Evolutionary conservation across 2,888 invertebrate species (phyloP), one percentile per base, ranked within the genome.

Genomic region (Pomacea canaliculata): DNA sequence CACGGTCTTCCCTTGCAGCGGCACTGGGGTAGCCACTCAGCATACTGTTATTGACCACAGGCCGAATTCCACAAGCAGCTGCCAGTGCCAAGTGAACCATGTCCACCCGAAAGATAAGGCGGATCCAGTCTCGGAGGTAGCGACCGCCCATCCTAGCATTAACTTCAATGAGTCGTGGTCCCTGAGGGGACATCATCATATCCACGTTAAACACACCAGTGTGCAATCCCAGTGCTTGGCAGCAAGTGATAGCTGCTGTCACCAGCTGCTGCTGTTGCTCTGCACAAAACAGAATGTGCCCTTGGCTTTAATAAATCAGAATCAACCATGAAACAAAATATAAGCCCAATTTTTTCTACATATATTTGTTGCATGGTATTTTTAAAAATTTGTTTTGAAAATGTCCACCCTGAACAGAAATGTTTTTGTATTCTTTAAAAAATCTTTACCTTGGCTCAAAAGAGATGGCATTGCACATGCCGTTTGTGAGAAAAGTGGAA

Each of bases 401-500:
- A 56, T 56, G 51, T 16, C 2, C 2, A 7, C 51, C 1, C 3
- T 56, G 0, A 5, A 37, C 37, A 37, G 5, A 37, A 37, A 56
- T 7, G 10, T 56, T 56, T 0, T 13, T 13, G 51, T 7, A 56
- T 56, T 4, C 16, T 51, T 51, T 13, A 51, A 51, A 56, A 56
- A 56, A 16, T 16, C 12, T 59, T 59, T 16, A 73, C 73, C 73
- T 59, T 59, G 27, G 23, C 46, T 12, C 10, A 77, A 70, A 18
- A 59, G 27, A 46, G 74, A 66, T n/a, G 80, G 80, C 77, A 77
- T 74, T 7, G 66, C 27, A 12, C 72, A 60, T 7, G 75, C 68
- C 0, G 78, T 78, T 48, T 76, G 69, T 10, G 60, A 23, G 46
- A 68, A 80, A n/a, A 70, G 56, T 4, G 70, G 71, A 0, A 59